These are phyloP conservation scores for Caenorhabditis becei DNA, from an alignment of 2,888 invertebrate genomes.

Conservation along the genomic window DNA sequence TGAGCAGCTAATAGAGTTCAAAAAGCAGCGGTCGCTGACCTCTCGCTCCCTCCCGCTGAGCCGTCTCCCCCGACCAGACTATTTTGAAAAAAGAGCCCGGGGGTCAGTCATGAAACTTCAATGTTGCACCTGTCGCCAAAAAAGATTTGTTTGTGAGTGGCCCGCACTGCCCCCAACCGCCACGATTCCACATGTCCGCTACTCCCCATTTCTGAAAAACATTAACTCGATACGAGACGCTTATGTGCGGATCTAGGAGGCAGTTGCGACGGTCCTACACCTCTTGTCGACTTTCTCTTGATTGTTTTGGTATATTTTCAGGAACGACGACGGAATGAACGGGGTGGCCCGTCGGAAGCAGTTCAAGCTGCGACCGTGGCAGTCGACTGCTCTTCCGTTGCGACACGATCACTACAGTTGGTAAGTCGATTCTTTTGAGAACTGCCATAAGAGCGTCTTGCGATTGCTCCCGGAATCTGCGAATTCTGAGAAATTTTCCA, in stretches of 20 bases:
- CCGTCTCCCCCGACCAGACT: slow-evolving; percentile 18
- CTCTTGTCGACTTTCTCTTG: background rate
- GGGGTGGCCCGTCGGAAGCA: slow-evolving; percentile 68
- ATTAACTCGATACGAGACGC: background rate
- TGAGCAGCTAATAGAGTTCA: slow-evolving; percentile 7
- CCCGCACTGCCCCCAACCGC: slow-evolving; percentile 23
- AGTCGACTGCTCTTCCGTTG: slow-evolving; percentile 64
- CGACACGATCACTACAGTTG: slow-evolving; percentile 59
- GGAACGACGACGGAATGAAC: slow-evolving; percentile 66
- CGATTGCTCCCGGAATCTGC: slow-evolving; percentile 9
- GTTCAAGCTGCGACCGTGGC: slow-evolving; percentile 69
- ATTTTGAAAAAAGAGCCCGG: slow-evolving; percentile 10
- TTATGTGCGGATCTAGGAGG: slow-evolving; percentile 39
- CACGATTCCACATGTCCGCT: slow-evolving; percentile 30
- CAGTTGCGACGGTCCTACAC: slow-evolving; percentile 29
- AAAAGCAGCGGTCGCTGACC: slow-evolving; percentile 15
- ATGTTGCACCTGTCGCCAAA: slow-evolving; percentile 48
- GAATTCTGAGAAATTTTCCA: slow-evolving; percentile 2
- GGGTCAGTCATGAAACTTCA: slow-evolving; percentile 46
- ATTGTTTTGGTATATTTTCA: slow-evolving; percentile 26
- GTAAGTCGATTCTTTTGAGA: slow-evolving; percentile 40
- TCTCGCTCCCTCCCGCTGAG: slow-evolving; percentile 8
- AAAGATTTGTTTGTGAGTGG: slow-evolving; percentile 26
- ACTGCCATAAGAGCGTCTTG: slow-evolving; percentile 33
- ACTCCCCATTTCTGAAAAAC: slow-evolving; percentile 7